Evolutionary conservation across 2,888 invertebrate species (phyloP).

Genomic region (Patella depressa): DNA sequence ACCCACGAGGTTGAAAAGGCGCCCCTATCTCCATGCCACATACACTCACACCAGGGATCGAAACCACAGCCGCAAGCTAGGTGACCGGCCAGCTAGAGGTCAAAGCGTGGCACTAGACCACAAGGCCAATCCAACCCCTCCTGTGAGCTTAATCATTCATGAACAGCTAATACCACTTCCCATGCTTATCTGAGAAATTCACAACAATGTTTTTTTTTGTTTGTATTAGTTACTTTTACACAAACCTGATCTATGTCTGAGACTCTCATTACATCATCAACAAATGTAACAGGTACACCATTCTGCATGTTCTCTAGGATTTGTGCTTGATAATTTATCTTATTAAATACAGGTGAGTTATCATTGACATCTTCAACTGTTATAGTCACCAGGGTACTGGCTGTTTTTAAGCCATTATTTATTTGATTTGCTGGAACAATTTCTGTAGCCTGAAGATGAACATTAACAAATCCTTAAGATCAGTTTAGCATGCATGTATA

Average conservation of each 20-base stretch:
- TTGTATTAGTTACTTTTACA: background rate
- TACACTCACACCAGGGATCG: no score
- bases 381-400: constrained; percentile 69
- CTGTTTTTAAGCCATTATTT: constrained; percentile 63
- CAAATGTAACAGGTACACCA: constrained; percentile 57
- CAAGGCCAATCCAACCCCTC: no score
- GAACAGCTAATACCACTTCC: no score
- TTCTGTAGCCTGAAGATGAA: constrained; percentile 63
- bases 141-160: no score
- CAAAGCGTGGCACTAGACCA: no score
- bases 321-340: constrained; percentile 46
- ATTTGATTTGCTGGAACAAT: constrained; percentile 47
- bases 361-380: constrained; percentile 72
- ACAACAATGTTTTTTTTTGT: background rate
- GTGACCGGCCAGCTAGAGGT: no score
- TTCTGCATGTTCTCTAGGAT: constrained; percentile 60
- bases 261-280: constrained; percentile 45
- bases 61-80: no score
- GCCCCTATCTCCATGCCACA: no score
- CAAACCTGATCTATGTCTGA: constrained; percentile 57
- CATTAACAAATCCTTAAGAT: no score
- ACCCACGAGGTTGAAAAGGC: no score
- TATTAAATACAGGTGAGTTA: constrained; percentile 76
- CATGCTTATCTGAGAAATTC: constrained; percentile 18
- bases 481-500: no score